phyloP scores from a whole-genome alignment of 1,140 invertebrate genomes.

The Periplaneta americana region DNA sequence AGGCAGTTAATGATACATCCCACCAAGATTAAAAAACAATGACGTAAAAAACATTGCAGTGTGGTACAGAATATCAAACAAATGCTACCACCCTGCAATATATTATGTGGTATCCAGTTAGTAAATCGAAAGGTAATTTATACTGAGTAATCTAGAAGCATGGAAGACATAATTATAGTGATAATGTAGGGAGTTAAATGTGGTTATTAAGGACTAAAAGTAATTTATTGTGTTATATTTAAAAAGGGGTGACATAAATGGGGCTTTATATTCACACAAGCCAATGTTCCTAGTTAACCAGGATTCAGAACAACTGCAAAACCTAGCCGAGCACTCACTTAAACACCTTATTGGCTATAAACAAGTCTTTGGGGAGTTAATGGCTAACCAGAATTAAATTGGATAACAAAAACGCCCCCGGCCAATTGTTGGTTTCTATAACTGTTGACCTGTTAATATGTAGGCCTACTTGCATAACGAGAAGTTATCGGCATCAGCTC shows the following conservation, averaged over 20 bases:
- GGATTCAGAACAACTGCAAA: neutral
- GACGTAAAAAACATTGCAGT: neutral
- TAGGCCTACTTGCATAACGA: too few species aligned
- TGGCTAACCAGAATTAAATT: neutral
- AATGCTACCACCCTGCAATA: neutral
- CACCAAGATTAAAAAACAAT: neutral
- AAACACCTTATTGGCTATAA: neutral
- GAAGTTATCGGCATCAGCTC: too few species aligned
- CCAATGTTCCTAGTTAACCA: neutral
- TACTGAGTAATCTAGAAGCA: neutral
- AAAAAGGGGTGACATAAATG: neutral
- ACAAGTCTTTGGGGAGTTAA: neutral
- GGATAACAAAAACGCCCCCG: neutral
- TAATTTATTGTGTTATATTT: neutral
- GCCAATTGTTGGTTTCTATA: neutral
- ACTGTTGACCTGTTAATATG: too few species aligned
- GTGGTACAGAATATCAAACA: neutral
- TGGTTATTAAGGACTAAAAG: neutral
- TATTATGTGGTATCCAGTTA: neutral
- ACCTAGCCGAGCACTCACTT: neutral
- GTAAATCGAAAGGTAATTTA: neutral
- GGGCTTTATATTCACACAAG: neutral
- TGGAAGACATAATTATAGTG: neutral
- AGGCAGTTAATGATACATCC: neutral
- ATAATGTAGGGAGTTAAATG: neutral